phyloP scores from a whole-genome alignment of 2,888 invertebrate species.

The Tridacna crocea region DNA sequence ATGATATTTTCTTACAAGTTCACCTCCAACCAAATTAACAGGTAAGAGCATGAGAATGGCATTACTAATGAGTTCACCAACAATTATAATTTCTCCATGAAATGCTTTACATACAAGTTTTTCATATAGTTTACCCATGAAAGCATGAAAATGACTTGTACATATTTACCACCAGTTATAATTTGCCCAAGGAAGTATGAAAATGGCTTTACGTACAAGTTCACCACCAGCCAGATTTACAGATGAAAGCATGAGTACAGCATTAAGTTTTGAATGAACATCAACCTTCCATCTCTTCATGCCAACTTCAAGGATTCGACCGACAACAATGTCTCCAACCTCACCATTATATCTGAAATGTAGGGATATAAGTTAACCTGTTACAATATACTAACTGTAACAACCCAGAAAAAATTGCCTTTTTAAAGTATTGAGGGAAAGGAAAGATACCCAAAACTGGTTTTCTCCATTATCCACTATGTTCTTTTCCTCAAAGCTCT shows the following conservation, averaged over 20 bases:
- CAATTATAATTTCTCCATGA: too few relatives aligned
- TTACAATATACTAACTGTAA: background rate
- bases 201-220: constrained; percentile 87
- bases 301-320: constrained; percentile 95
- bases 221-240: constrained; percentile 98
- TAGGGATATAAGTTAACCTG: background rate
- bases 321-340: constrained; percentile 98
- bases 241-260: constrained; percentile 93
- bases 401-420: background rate
- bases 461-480: background rate
- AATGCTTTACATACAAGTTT: too few relatives aligned
- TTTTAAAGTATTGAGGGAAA: background rate
- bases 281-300: constrained; percentile 98
- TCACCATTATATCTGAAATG: constrained; percentile 87
- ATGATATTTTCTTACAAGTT: too few relatives aligned
- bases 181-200: too few relatives aligned
- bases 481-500: too few relatives aligned
- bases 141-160: too few relatives aligned
- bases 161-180: too few relatives aligned
- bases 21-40: too few relatives aligned
- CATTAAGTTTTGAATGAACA: constrained; percentile 94
- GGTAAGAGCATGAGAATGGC: too few relatives aligned
- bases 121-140: too few relatives aligned
- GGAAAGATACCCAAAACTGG: background rate
- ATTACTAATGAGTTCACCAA: too few relatives aligned